Conservation (phyloP, 2,888 invertebrate species). For the Phaedon cochleariae region DNA sequence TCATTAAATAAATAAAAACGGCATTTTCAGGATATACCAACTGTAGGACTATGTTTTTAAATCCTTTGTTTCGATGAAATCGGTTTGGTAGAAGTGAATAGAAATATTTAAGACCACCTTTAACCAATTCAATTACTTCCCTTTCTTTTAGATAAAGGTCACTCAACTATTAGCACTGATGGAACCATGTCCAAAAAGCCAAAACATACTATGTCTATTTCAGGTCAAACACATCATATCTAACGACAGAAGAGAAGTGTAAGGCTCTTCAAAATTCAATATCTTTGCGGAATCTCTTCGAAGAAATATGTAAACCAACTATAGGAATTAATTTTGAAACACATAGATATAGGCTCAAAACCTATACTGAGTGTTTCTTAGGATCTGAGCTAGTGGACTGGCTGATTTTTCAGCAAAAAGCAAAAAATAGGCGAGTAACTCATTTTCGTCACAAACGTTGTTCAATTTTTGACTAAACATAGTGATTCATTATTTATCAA, state of each 20-base stretch:
- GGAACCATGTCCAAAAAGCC: no score
- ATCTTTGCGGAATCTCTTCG: conserved; percentile 70
- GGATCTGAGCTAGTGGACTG: conserved; percentile 86
- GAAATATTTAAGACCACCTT: no score
- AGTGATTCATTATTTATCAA: conserved; percentile 35
- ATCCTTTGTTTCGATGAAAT: no score
- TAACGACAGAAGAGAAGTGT: conserved; percentile 66
- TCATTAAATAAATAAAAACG: no score
- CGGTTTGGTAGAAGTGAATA: no score
- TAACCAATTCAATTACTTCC: no score
- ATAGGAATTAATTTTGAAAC: conserved; percentile 69
- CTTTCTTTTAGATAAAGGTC: no score
- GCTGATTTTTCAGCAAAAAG: conserved; percentile 80
- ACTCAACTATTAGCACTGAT: no score
- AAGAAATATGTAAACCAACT: conserved; percentile 64
- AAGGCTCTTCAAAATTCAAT: conserved; percentile 67
- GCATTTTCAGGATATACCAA: no score
- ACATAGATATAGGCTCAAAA: conserved; percentile 76
- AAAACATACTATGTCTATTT: no score
- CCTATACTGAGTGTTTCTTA: conserved; percentile 78
- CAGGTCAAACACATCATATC: conserved; percentile 54
- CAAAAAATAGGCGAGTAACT: conserved; percentile 71
- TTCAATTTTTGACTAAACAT: conserved; percentile 47
- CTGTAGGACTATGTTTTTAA: no score
- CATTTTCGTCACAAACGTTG: no score